Evolutionary conservation across 30 jellyfish, hydroid and myxozoan species (phyloP).

Genomic region (Clytia hemisphaerica): DNA sequence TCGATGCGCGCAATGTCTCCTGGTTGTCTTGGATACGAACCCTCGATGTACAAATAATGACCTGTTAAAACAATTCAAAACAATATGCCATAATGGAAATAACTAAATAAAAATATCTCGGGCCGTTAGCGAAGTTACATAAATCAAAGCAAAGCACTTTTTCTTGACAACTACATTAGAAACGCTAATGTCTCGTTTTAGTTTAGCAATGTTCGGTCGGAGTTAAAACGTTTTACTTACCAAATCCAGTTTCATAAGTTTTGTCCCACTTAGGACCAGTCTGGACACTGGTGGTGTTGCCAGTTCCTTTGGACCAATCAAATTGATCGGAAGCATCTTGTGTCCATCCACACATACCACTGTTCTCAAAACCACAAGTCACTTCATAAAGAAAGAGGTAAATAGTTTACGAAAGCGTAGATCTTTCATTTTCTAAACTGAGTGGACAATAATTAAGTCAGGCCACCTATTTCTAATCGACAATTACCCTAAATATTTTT

Average conservation of each 20-base stretch:
- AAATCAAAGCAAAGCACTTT: no score
- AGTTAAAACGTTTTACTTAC: slow-evolving; percentile 22
- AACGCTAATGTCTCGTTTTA: no score
- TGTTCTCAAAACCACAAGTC: slow-evolving; percentile 74
- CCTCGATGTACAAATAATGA: slow-evolving; percentile 86
- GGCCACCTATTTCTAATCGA: no score
- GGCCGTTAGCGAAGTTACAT: no score
- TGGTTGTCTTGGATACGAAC: slow-evolving; percentile 82
- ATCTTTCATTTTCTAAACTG: no score
- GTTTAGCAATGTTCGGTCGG: no score
- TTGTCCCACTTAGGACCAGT: slow-evolving; percentile 96
- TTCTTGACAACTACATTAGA: no score
- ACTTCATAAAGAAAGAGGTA: slow-evolving; percentile 22
- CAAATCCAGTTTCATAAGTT: slow-evolving; percentile 82
- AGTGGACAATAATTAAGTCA: no score
- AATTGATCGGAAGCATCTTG: slow-evolving; percentile 92
- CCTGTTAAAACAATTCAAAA: slow-evolving; percentile 24
- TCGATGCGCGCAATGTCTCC: slow-evolving; percentile 94
- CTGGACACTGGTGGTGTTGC: slow-evolving; percentile 66
- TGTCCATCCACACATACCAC: slow-evolving; percentile 78
- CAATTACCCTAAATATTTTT: no score
- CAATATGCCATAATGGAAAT: no score
- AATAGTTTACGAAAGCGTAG: slow-evolving; percentile 1
- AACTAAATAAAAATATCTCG: no score
- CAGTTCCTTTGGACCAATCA: slow-evolving; percentile 77